These are phyloP conservation scores for Heliconius hermathena DNA, from an alignment of 1,140 invertebrate species.

Conservation along the genomic window DNA sequence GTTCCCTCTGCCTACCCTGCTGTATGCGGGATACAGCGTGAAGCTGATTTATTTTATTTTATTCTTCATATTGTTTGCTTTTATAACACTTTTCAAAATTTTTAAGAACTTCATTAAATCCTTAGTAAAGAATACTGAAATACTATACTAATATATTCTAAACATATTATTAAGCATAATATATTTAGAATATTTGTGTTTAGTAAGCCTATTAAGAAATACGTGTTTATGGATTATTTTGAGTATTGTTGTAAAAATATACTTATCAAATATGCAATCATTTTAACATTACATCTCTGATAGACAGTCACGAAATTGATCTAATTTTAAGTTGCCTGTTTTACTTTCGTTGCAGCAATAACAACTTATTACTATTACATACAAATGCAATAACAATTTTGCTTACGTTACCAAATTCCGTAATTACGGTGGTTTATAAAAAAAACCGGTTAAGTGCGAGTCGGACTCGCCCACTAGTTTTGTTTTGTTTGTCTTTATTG, in stretches of 20 bases:
- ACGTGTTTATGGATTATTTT: neutral
- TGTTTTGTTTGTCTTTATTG: no score
- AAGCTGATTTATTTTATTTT: neutral
- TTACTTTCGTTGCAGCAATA: slow-evolving; percentile 25
- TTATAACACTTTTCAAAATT: neutral
- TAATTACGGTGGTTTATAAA: no score
- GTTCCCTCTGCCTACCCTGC: no score
- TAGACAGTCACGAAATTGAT: slow-evolving; percentile 33
- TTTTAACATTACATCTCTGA: slow-evolving; percentile 15
- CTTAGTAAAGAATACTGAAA: no score
- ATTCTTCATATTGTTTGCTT: neutral
- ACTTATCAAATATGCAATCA: slow-evolving; percentile 7
- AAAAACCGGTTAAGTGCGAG: no score
- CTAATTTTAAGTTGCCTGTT: slow-evolving; percentile 17
- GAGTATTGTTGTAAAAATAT: neutral
- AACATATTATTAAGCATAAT: no score
- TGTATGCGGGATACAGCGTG: no score
- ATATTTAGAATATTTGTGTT: no score
- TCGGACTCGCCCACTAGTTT: no score
- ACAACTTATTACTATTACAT: slow-evolving; percentile 4
- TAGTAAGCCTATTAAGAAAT: neutral
- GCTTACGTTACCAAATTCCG: no score
- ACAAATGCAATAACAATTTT: neutral
- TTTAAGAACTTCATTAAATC: no score
- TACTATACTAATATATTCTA: no score